Conservation (phyloP, 1,140 invertebrate species). For the Cecropterus lyciades region DNA sequence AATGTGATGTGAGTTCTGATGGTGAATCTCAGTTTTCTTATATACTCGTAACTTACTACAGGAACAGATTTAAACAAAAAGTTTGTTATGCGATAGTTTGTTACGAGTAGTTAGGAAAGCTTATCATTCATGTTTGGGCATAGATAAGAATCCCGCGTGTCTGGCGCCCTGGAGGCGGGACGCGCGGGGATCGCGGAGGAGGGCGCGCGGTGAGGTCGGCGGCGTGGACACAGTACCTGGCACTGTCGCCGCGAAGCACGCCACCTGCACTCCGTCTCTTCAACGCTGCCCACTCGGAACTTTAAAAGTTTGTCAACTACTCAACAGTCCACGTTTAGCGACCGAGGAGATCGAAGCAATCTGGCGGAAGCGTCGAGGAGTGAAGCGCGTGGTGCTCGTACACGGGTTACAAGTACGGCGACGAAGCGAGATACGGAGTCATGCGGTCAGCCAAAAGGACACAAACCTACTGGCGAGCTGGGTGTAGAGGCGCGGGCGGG, state of each 20-base stretch:
- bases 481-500: slow-evolving; percentile 66
- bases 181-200: slow-evolving; percentile 43
- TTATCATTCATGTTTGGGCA: slow-evolving; percentile 60
- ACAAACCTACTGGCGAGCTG: slow-evolving; percentile 83
- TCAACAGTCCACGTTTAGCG: slow-evolving; percentile 57
- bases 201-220: slow-evolving; percentile 48
- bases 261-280: slow-evolving; percentile 54
- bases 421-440: slow-evolving; percentile 84
- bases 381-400: slow-evolving; percentile 75
- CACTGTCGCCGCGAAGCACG: slow-evolving; percentile 63
- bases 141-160: slow-evolving; percentile 60
- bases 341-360: slow-evolving; percentile 49
- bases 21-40: neutral
- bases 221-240: slow-evolving; percentile 68
- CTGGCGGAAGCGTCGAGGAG: slow-evolving; percentile 65
- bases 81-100: slow-evolving; percentile 14
- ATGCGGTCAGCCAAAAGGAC: slow-evolving; percentile 85
- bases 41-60: neutral
- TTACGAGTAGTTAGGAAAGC: slow-evolving; percentile 23
- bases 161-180: slow-evolving; percentile 52
- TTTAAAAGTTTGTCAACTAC: slow-evolving; percentile 56
- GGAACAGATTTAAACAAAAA: neutral
- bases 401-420: slow-evolving; percentile 78
- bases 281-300: slow-evolving; percentile 59
- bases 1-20: neutral